Conservation (phyloP, 2,888 invertebrate species). For the Rosalia funebris region DNA sequence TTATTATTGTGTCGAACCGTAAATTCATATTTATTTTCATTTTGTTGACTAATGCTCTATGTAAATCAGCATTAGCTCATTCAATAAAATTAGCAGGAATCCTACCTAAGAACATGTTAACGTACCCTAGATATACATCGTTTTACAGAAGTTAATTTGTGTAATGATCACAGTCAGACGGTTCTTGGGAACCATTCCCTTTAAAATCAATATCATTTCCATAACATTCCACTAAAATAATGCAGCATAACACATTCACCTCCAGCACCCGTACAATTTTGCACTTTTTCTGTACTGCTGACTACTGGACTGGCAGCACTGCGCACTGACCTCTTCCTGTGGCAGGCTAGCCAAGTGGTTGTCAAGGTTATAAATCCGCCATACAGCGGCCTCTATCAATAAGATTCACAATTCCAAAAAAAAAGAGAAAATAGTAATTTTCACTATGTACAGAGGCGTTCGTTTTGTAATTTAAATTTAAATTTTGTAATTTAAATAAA, state of each 20-base stretch:
- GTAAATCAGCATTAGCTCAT: constrained; percentile 35
- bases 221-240: constrained; percentile 12
- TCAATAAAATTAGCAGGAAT: constrained; percentile 34
- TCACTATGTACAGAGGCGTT: too few species aligned
- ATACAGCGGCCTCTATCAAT: too few species aligned
- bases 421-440: too few species aligned
- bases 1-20: constrained; percentile 19
- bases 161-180: constrained; percentile 18
- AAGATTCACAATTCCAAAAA: too few species aligned
- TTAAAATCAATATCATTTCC: constrained; percentile 19
- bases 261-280: not conserved
- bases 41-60: constrained; percentile 25
- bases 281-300: not conserved
- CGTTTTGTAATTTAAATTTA: too few species aligned
- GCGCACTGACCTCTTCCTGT: too few species aligned
- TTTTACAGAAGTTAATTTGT: constrained; percentile 6
- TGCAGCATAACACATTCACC: constrained; percentile 4
- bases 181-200: constrained; percentile 2
- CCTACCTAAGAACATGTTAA: not conserved
- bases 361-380: too few species aligned
- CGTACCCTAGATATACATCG: constrained; percentile 18
- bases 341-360: too few species aligned
- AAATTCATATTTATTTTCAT: constrained; percentile 27
- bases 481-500: too few species aligned
- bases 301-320: too few species aligned